Conservation (phyloP, 2,113 vertebrate genomes). For the Paratilapia polleni region DNA sequence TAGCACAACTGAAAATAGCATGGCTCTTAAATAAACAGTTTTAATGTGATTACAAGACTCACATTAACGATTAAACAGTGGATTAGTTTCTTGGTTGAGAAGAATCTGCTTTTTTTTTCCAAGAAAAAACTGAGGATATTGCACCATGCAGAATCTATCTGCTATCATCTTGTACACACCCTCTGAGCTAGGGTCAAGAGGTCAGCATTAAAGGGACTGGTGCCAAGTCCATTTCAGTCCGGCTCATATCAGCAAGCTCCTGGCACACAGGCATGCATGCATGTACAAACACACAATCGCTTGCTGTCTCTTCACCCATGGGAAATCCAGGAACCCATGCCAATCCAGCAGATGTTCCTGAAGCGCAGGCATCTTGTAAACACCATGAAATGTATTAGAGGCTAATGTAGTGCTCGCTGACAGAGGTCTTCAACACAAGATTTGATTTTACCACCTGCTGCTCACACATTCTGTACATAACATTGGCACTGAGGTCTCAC, state of each 20-base stretch:
- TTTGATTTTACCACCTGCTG: constrained; percentile 64
- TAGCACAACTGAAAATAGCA: neutral
- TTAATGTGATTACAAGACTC: constrained; percentile 5
- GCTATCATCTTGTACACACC: constrained; percentile 35
- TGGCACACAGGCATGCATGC: constrained; percentile 32
- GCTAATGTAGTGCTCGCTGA: constrained; percentile 67
- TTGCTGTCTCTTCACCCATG: constrained; percentile 68
- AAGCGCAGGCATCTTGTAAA: constrained; percentile 78
- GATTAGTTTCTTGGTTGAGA: neutral
- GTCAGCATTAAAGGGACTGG: constrained; percentile 36
- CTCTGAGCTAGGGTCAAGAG: constrained; percentile 33
- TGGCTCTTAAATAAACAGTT: neutral
- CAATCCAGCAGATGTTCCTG: constrained; percentile 78
- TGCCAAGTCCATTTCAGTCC: constrained; percentile 63
- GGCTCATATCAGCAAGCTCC: constrained; percentile 53
- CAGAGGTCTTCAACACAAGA: constrained; percentile 60
- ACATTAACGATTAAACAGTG: constrained; percentile 7
- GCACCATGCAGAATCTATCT: constrained; percentile 16
- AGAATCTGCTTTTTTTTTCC: neutral
- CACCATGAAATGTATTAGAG: constrained; percentile 71
- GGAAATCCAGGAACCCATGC: constrained; percentile 65
- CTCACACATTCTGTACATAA: constrained; percentile 30
- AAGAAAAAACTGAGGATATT: neutral
- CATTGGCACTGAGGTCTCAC: neutral
- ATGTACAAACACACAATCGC: constrained; percentile 42